phyloP scores from a whole-genome alignment of 92 coral and sea anemone species.

The Chrysogorgia sp. region DNA sequence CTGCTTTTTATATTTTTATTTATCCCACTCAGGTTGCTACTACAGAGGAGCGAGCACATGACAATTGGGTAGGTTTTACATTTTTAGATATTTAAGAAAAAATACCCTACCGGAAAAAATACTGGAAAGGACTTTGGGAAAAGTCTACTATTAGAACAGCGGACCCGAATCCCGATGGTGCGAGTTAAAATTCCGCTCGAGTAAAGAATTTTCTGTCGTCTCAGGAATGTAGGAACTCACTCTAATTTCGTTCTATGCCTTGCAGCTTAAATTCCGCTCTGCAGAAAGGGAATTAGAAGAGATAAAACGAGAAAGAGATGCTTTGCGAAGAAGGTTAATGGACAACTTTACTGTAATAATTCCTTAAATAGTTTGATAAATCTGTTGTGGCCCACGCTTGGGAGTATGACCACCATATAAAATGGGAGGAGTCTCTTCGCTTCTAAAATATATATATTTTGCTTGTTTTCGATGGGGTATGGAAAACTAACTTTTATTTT shows the following conservation, averaged over 20 bases:
- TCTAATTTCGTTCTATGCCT: background rate
- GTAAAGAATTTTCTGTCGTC: too few relatives aligned
- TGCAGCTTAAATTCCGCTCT: constrained; percentile 78
- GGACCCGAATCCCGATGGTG: too few relatives aligned
- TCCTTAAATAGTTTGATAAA: background rate
- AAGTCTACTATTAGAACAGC: too few relatives aligned
- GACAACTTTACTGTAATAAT: background rate
- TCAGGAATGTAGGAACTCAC: background rate
- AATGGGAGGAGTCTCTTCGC: too few relatives aligned
- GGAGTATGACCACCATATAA: too few relatives aligned
- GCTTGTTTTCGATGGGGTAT: too few relatives aligned
- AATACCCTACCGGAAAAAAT: too few relatives aligned
- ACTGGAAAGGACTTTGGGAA: too few relatives aligned
- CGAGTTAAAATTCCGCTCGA: too few relatives aligned
- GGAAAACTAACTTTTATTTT: background rate
- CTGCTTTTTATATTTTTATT: background rate
- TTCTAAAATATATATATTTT: too few relatives aligned
- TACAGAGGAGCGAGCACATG: constrained; percentile 78
- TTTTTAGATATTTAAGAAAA: too few relatives aligned
- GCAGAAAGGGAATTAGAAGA: constrained; percentile 81
- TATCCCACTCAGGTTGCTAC: constrained; percentile 59
- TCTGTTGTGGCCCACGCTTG: too few relatives aligned
- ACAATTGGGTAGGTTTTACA: constrained; percentile 73
- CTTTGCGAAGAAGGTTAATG: constrained; percentile 75
- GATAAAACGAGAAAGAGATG: constrained; percentile 78